Conservation (phyloP, 2,113 vertebrate genomes). For the Motacilla alba region DNA sequence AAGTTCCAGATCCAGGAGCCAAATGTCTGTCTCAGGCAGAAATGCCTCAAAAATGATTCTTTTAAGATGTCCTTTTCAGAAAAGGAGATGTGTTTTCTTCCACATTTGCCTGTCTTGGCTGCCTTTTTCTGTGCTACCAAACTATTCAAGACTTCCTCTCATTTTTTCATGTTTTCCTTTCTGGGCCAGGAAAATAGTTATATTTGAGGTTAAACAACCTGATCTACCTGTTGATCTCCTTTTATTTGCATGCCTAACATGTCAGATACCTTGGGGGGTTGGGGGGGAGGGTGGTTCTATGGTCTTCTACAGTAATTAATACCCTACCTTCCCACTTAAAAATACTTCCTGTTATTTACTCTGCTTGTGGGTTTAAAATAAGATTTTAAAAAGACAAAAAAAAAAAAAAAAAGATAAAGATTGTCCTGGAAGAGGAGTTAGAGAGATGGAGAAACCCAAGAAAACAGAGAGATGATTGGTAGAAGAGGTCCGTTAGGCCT, state of each 20-base stretch:
- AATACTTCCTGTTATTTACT: neutral
- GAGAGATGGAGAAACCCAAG: neutral
- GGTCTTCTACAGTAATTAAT: neutral
- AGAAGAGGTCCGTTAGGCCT: neutral
- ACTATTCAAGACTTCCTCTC: neutral
- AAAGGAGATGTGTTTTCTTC: conserved; percentile 19
- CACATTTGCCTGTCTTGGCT: neutral
- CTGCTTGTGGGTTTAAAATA: neutral
- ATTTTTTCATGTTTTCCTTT: neutral
- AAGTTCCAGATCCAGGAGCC: conserved; percentile 23
- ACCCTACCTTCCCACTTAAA: neutral
- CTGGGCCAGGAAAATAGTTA: neutral
- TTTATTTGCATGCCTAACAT: neutral
- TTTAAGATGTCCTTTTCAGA: neutral
- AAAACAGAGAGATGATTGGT: neutral
- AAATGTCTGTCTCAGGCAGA: conserved; percentile 14
- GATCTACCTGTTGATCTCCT: neutral
- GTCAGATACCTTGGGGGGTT: neutral
- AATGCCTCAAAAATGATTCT: neutral
- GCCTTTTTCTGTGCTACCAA: neutral
- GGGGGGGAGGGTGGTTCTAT: neutral
- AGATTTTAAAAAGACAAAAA: neutral
- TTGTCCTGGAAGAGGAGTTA: neutral
- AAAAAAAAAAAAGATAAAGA: neutral
- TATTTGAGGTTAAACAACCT: neutral